These are phyloP conservation scores for Drosophila pachea DNA, from an alignment of 1,140 invertebrate species.

Conservation along the genomic window DNA sequence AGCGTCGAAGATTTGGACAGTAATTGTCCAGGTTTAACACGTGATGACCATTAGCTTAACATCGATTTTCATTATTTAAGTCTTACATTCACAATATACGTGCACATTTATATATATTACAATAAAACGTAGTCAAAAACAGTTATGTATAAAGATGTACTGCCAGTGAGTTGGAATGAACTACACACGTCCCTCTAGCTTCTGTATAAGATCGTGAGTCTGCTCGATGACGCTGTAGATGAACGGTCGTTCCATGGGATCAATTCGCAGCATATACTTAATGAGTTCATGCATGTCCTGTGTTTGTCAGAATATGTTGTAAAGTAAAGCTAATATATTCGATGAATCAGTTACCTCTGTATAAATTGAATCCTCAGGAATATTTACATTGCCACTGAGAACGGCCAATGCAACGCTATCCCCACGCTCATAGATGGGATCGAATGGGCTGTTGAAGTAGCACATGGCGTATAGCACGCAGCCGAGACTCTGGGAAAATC, in stretches of 20 bases:
- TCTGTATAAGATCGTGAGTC: slow-evolving; percentile 81
- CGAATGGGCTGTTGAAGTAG: slow-evolving; percentile 92
- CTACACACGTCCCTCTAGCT: slow-evolving; percentile 80
- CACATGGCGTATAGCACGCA: slow-evolving; percentile 92
- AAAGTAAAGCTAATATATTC: not conserved
- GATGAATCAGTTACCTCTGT: slow-evolving; percentile 80
- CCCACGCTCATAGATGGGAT: slow-evolving; percentile 90
- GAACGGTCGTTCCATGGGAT: slow-evolving; percentile 87
- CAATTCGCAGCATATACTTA: slow-evolving; percentile 85
- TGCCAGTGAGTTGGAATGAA: slow-evolving; percentile 42
- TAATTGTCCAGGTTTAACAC: slow-evolving; percentile 85
- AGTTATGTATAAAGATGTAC: slow-evolving; percentile 53
- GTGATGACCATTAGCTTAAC: slow-evolving; percentile 82
- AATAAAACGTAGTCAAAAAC: slow-evolving; percentile 67
- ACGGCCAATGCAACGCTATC: slow-evolving; percentile 93
- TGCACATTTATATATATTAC: slow-evolving; percentile 66
- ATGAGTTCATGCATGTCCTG: slow-evolving; percentile 87
- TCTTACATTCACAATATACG: slow-evolving; percentile 50
- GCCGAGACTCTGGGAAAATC: slow-evolving; percentile 85
- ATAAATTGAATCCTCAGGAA: slow-evolving; percentile 86
- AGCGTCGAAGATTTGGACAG: slow-evolving; percentile 82
- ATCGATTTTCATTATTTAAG: slow-evolving; percentile 18
- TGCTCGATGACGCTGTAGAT: slow-evolving; percentile 85
- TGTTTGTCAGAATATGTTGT: slow-evolving; percentile 28
- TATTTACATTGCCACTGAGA: slow-evolving; percentile 86